phyloP scores from a whole-genome alignment of 1,140 invertebrate species.

The Halesus radiatus region DNA sequence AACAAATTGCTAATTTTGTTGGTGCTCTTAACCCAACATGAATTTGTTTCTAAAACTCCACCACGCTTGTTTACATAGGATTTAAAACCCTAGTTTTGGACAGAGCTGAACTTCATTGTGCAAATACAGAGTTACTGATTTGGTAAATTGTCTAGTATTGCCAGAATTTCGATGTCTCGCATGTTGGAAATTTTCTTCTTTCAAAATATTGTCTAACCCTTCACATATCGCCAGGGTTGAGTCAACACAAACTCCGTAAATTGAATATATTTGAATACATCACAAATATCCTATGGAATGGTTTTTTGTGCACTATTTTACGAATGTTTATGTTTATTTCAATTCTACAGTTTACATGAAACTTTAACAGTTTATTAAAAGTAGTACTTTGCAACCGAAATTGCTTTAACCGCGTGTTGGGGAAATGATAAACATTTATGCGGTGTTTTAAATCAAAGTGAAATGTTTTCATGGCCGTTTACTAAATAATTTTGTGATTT shows the following conservation, averaged over 20 bases:
- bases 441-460: no score
- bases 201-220: background rate
- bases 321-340: background rate
- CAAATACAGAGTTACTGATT: background rate
- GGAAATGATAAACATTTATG: no score
- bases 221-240: constrained; percentile 35
- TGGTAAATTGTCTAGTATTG: background rate
- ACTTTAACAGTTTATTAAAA: no score
- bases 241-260: constrained; percentile 49
- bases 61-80: background rate
- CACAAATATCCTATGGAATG: constrained; percentile 26
- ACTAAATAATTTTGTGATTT: no score
- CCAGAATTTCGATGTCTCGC: no score
- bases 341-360: background rate
- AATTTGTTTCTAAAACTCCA: background rate
- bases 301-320: constrained; percentile 10
- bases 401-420: no score
- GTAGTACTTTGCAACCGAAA: no score
- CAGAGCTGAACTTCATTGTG: no score
- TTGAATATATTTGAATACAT: constrained; percentile 56
- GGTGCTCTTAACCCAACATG: background rate
- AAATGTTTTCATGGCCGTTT: no score
- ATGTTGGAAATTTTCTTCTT: background rate
- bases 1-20: constrained; percentile 4
- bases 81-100: background rate